Evolutionary conservation across 2,113 vertebrate genomes (phyloP), one percentile per base, ranked within the genome.

Genomic region (Nibea coibor): DNA sequence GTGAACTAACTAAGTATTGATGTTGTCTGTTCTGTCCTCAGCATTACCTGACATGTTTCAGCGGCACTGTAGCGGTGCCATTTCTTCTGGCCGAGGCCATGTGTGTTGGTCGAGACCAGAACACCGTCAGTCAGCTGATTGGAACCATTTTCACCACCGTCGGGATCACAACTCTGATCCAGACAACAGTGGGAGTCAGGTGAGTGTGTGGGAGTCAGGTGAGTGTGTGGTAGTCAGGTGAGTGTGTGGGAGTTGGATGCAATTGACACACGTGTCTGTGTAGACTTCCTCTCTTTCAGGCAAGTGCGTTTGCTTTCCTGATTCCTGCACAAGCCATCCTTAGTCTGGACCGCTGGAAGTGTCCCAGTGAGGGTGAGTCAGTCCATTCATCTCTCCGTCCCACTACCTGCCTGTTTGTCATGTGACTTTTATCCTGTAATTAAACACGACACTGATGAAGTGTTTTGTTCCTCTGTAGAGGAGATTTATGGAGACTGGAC

Each of bases 1-100:
- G 35, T 2, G 1, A 39, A 39, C 35, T 39, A 39, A 39, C 35
- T 39, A 39, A 7, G 35, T 39, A 39, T 39, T 31, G 75, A 22
- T 39, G 14, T 4, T 63, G 10, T 59, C 35, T 68, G 26, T 42
- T 57, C 31, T 66, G 12, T 78, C 66, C 10, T 9, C 91, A 98
- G 98, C 98, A 99, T 90, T 99, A 99, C 90, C 93, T 99, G 91
- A 99, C 98, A 0, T 99, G 97, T 91, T 99, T 99, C 93, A 99
- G 98, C 0, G 98, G 98, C 12, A 99, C 98, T 22, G 97, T 99
- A 0, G 98, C 98, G 0, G 94, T 99, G 11, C 98, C 98, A 0
- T 99, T 99, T 90, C 95, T 99, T 10, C 93, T 99, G 93, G 97
- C 98, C 0, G 97, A 99, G 70, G 96, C 97, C 54, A 95, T 99